phyloP scores from a whole-genome alignment of 2,113 vertebrate genomes.

The Dromiciops gliroides region DNA sequence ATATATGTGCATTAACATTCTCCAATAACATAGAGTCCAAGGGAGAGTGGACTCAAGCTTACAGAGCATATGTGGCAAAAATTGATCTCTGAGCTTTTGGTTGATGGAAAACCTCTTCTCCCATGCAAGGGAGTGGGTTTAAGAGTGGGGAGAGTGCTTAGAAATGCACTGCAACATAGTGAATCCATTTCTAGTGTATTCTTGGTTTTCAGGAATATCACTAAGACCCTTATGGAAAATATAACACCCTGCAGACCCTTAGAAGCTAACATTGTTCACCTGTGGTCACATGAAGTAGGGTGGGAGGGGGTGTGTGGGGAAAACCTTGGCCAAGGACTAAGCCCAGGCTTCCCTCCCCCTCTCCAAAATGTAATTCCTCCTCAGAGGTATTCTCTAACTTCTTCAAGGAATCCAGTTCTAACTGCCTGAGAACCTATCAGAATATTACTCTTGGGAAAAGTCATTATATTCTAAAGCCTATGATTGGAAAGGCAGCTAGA shows the following conservation, averaged over 20 bases:
- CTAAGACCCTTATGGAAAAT: not conserved
- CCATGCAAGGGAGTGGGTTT: not conserved
- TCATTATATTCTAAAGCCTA: not conserved
- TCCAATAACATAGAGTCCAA: not conserved
- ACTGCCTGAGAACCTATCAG: not conserved
- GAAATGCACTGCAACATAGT: not conserved
- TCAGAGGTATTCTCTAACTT: not conserved
- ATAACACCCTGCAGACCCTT: not conserved
- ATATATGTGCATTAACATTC: not conserved
- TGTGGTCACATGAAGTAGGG: not conserved
- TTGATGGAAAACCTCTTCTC: not conserved
- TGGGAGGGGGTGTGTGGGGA: not conserved
- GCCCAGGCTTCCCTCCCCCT: not conserved
- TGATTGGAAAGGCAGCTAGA: not conserved
- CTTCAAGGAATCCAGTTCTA: not conserved
- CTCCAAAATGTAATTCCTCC: not conserved
- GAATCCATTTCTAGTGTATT: not conserved
- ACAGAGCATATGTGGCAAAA: not conserved
- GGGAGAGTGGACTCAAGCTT: not conserved
- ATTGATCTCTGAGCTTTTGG: not conserved
- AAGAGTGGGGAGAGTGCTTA: not conserved
- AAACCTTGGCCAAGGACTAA: not conserved
- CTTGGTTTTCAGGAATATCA: not conserved
- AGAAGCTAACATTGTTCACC: not conserved
- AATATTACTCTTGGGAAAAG: not conserved